Evolutionary conservation across 2,113 vertebrate genomes (phyloP), one percentile per base, ranked within the genome.

Genomic region (Clarias magur): DNA sequence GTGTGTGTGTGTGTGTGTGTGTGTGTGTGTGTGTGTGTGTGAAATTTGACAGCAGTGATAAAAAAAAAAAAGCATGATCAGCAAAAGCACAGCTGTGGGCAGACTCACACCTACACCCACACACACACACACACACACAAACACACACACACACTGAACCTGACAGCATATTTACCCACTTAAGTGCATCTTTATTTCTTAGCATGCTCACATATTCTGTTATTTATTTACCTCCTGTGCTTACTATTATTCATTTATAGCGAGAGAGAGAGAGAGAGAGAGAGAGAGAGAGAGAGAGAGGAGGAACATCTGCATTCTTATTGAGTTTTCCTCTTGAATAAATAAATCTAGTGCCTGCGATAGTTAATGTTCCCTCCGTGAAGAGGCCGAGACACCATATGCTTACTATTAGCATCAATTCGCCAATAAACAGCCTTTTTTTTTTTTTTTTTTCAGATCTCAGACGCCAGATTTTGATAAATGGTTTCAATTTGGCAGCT

Each of bases 401-500:
- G 93, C 92, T 94, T 88, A 85, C 94, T 93, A 95, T 95, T 96
- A 96, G 94, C 92, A 94, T 95, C 94, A 93, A 94, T 95, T 95
- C 94, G 92, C 93, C 94, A 94, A 95, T 94, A 96, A 95, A 96
- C 93, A 93, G 94, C 92, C n/a, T n/a, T 94, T 95, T 94, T 93
- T 94, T 93, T 92, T 92, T 88, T n/a, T 27, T 92, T 92, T 88
- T n/a, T 27, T 91, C 54, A 93, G 93, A 94, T 94, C 93, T 94
- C 93, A 92, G 89, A 93, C 93, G 95, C 95, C 95, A 95, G 92
- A 92, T 92, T 94, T 95, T 95, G 95, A 96, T 95, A 95, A 95
- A 96, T 96, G 95, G 94, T 93, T 95, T 95, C 95, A 96, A 96
- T 96, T 95, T 95, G 94, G 94, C 93, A 92, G 92, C 95, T 93